Evolutionary conservation across 2,113 vertebrate species (phyloP).

Genomic region (Lontra canadensis): DNA sequence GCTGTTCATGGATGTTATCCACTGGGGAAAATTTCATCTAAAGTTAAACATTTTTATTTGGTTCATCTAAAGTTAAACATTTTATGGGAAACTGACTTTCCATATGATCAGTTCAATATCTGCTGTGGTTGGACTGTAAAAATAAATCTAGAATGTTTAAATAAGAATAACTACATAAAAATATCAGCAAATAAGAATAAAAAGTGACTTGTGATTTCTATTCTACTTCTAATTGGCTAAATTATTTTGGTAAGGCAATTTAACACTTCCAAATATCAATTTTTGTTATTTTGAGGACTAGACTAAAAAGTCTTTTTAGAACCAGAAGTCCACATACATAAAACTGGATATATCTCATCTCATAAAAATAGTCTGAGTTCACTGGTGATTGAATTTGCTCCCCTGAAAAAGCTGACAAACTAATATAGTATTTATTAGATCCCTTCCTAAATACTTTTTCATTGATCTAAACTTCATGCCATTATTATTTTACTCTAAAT

Average conservation of each 20-base stretch:
- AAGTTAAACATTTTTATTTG: not conserved
- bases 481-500: not conserved
- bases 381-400: not conserved
- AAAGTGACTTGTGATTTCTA: not conserved
- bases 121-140: not conserved
- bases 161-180: not conserved
- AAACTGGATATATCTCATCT: not conserved
- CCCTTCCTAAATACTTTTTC: not conserved
- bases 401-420: not conserved
- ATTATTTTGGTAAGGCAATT: not conserved
- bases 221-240: not conserved
- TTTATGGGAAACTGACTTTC: not conserved
- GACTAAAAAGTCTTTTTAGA: not conserved
- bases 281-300: not conserved
- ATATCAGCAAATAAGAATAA: not conserved
- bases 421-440: not conserved
- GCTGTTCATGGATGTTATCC: not conserved
- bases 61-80: not conserved
- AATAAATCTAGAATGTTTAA: not conserved
- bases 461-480: not conserved
- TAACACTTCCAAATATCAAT: not conserved
- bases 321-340: not conserved
- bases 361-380: not conserved
- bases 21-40: not conserved
- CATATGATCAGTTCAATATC: not conserved